Evolutionary conservation across 1,140 invertebrate genomes (phyloP), one percentile per base, ranked within the genome.

Genomic region (Neuroterus valhalla): DNA sequence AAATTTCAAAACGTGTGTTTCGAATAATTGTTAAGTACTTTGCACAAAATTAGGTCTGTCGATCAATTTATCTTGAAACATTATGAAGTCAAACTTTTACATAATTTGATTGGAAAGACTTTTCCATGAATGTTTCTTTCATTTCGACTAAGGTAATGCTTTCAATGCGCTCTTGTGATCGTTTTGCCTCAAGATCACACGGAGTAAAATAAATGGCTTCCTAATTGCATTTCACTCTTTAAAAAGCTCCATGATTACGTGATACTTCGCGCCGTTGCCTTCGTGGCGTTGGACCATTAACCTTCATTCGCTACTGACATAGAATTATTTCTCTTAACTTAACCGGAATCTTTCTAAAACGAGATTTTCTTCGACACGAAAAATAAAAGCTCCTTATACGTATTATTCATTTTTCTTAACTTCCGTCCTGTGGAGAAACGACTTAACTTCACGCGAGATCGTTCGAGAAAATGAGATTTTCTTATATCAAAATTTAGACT

Each of bases 271-370:
- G 55, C 31, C 26, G 55, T 62, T 38, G 55, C 12, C 55, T 62
- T 62, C 55, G 55, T 62, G 55, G 26, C 55, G 55, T 62, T 62
- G 31, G 55, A 62, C 55, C 55, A 62, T 62, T 62, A 62, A 62
- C 55, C 55, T 62, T 62, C 26, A 62, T 62, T 62, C 55, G 14
- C 26, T 26, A 26, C 55, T 62, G 55, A 62, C 55, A 26, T 62
- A 62, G 55, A 62, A 62, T 31, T 62, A 62, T 26, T 62, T 38
- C 14, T 23, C 55, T 62, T 62, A 62, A 62, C 55, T 62, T 62
- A 31, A 31, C 23, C 23, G 31, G 26, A 62, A 62, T 62, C 55
- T 62, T 23, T 62, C 31, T 23, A 62, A 62, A 62, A 62, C 26
- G 55, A 38, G 55, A 55, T 55, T 62, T 62, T 31, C 55, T 62